Conservation (phyloP, 2,888 invertebrate species). For the Hypena proboscidalis region DNA sequence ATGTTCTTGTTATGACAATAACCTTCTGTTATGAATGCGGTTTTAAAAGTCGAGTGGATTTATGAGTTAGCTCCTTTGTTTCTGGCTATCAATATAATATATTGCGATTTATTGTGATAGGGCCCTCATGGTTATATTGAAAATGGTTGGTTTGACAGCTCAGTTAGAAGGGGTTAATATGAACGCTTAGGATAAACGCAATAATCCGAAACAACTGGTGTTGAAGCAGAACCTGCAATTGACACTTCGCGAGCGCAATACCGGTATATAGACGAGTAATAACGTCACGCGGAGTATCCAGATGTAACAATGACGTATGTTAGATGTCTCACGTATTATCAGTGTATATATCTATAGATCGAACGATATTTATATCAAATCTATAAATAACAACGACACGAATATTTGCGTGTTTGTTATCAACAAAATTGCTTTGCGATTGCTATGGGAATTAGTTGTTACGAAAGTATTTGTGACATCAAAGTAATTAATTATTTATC, state of each 20-base stretch:
- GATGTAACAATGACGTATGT: slow-evolving; percentile 30
- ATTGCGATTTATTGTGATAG: slow-evolving; percentile 63
- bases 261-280: slow-evolving; percentile 42
- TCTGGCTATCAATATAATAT: slow-evolving; percentile 69
- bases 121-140: slow-evolving; percentile 73
- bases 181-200: slow-evolving; percentile 80
- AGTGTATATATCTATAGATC: slow-evolving; percentile 24
- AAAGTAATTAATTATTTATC: no score
- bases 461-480: no score
- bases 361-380: slow-evolving; percentile 28
- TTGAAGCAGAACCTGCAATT: slow-evolving; percentile 78
- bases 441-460: slow-evolving; percentile 17
- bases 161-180: slow-evolving; percentile 82
- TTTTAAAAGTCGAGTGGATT: slow-evolving; percentile 72
- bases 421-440: slow-evolving; percentile 22
- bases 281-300: slow-evolving; percentile 43
- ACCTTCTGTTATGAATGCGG: slow-evolving; percentile 66
- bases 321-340: slow-evolving; percentile 24
- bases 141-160: slow-evolving; percentile 77
- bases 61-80: slow-evolving; percentile 73
- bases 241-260: slow-evolving; percentile 76
- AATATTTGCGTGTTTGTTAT: slow-evolving; percentile 26
- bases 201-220: slow-evolving; percentile 83
- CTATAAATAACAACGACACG: slow-evolving; percentile 20
- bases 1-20: slow-evolving; percentile 79